Base-by-base conservation (phyloP, 2,113 vertebrate species). In the Alligator sinensis region DNA sequence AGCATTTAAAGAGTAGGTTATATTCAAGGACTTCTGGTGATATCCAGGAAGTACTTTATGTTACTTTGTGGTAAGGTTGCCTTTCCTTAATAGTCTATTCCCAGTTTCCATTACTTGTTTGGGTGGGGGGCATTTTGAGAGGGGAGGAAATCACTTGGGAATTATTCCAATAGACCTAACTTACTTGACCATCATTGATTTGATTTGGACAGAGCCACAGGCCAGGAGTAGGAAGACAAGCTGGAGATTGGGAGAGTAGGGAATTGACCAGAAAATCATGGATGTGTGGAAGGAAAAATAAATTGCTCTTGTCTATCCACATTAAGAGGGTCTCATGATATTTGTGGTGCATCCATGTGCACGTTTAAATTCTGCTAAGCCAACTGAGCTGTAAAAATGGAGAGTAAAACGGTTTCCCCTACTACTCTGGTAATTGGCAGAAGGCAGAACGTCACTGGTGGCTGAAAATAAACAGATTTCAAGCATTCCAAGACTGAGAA, bases 381-480 rank as follows among this genome's bases (percentile, higher is more conserved):
- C 84, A 84, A 95, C 66, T 88, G 78, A 88, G 92, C 70, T 95
- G 90, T 93, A 91, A 80, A 93, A 91, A 90, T 89, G 85, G 80
- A 89, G 91, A 90, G 66, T 86, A 92, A 96, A 96, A 94, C 95
- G 80, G 47, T 92, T 95, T 93, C 34, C 93, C 81, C 61, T 57
- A 61, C 83, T 66, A 75, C 60, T 95, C 92, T 70, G 84, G 90
- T 95, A 96, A 92, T 77, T 96, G 96, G 90, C 85, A 96, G 89
- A 95, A 96, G 92, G 96, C 93, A 93, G 95, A 94, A 96, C 94
- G 92, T 93, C 78, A 84, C 92, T 96, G 95, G 93, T 97, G 94
- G 96, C 85, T 88, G 95, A 97, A 93, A 97, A 96, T 97, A 92
- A 96, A 95, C 91, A 92, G 94, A 96, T 95, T 97, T 97, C 92